Percentiles rank a stretch among this genome's conserved stretches.
Conservation (phyloP, 64 coral and sea anemone genomes). For the Pocillopora damicornis region DNA sequence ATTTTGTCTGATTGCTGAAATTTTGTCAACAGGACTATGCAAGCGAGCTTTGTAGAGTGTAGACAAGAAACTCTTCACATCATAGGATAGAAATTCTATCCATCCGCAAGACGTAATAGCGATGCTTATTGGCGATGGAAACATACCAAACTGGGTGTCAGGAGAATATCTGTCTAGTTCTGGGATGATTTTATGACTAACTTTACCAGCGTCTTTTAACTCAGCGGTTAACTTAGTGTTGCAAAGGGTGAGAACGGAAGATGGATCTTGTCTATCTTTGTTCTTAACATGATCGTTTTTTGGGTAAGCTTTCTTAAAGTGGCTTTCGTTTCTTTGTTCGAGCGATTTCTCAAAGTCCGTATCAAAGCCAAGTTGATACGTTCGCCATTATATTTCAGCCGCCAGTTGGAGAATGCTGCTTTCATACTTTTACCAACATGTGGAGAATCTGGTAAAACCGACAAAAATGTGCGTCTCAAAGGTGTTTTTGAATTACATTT, state of each 20-base stretch:
- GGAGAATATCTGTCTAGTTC: constrained; percentile 62
- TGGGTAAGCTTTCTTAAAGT: constrained; percentile 49
- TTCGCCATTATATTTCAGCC: constrained; percentile 47
- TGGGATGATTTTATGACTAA: no score
- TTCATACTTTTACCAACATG: constrained; percentile 83
- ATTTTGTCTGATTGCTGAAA: constrained; percentile 36
- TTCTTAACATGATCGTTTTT: constrained; percentile 71
- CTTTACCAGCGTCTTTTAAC: background rate
- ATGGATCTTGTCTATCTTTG: constrained; percentile 66
- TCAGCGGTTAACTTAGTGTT: constrained; percentile 35
- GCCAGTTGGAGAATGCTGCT: constrained; percentile 69
- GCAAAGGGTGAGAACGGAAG: constrained; percentile 45
- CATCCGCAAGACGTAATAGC: constrained; percentile 42
- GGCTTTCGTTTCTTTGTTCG: constrained; percentile 46
- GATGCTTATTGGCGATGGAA: constrained; percentile 50
- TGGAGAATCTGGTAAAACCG: constrained; percentile 58
- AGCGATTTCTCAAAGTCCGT: constrained; percentile 62
- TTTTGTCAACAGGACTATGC: background rate
- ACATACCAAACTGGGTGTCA: constrained; percentile 53
- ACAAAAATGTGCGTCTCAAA: constrained; percentile 11
- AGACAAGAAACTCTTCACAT: constrained; percentile 20
- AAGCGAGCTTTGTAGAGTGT: constrained; percentile 52
- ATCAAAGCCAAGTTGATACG: constrained; percentile 49
- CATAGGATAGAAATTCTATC: constrained; percentile 55
- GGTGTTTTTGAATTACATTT: background rate